Evolutionary conservation across 2,113 vertebrate species (phyloP).

Genomic region (Podilymbus podiceps): DNA sequence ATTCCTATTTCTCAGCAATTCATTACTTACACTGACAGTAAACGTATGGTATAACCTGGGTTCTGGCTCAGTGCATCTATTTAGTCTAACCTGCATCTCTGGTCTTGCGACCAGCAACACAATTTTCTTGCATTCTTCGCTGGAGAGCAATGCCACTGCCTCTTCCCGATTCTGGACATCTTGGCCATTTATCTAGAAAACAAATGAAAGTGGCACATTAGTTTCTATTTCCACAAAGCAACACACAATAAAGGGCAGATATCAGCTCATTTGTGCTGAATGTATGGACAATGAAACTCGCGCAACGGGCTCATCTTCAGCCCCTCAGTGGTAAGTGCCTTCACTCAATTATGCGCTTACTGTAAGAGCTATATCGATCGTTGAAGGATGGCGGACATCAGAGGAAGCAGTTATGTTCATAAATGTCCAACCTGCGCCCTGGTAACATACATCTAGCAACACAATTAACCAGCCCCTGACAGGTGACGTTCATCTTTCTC

Average conservation of each 20-base stretch:
- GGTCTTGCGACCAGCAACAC: slow-evolving; percentile 90
- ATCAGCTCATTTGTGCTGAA: slow-evolving; percentile 78
- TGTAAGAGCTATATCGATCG: slow-evolving; percentile 80
- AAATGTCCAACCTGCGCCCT: slow-evolving; percentile 84
- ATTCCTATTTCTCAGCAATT: neutral
- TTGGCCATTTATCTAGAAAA: slow-evolving; percentile 93
- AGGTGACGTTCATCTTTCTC: slow-evolving; percentile 94
- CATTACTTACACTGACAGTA: neutral
- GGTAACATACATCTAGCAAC: slow-evolving; percentile 88
- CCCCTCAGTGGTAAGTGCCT: slow-evolving; percentile 76
- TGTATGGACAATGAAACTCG: slow-evolving; percentile 76
- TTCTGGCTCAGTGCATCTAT: slow-evolving; percentile 22
- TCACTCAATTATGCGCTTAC: slow-evolving; percentile 83
- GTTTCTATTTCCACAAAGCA: slow-evolving; percentile 76
- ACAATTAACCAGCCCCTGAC: slow-evolving; percentile 95
- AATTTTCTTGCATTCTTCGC: slow-evolving; percentile 86
- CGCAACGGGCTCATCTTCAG: slow-evolving; percentile 73
- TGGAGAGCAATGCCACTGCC: slow-evolving; percentile 89
- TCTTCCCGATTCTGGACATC: slow-evolving; percentile 92
- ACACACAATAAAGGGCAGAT: slow-evolving; percentile 78
- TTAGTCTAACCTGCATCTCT: slow-evolving; percentile 86
- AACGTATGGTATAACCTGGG: neutral
- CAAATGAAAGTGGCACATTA: slow-evolving; percentile 76
- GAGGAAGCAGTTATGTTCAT: slow-evolving; percentile 87
- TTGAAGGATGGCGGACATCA: slow-evolving; percentile 82